Conservation (phyloP, 1,140 invertebrate genomes). For the Orchestia grillus region DNA sequence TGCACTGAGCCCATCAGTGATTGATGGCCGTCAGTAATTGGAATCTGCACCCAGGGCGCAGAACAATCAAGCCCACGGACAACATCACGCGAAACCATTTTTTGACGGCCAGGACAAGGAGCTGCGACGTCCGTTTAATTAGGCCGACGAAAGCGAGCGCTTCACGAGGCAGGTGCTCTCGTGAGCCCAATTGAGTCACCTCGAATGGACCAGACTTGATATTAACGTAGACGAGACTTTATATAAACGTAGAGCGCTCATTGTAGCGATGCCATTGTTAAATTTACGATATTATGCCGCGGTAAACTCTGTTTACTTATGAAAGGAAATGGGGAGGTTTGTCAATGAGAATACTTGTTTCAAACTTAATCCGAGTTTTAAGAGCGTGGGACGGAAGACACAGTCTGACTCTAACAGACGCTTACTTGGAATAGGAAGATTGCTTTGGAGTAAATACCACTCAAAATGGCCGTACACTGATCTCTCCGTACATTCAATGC, state of each 20-base stretch:
- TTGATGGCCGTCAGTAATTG: background rate
- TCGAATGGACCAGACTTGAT: background rate
- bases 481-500: background rate
- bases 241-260: background rate
- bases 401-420: background rate
- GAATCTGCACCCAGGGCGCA: background rate
- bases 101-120: background rate
- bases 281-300: background rate
- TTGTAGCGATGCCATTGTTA: background rate
- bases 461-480: background rate
- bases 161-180: background rate
- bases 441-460: background rate
- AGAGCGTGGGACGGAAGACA: background rate
- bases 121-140: background rate
- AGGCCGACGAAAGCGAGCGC: background rate
- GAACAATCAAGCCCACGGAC: background rate
- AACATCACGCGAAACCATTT: background rate
- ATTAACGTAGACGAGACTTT: background rate
- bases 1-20: background rate
- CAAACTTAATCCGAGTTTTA: background rate
- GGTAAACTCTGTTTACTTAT: background rate
- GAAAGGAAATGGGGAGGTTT: background rate
- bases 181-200: background rate
- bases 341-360: background rate
- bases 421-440: background rate